These are phyloP conservation scores for Alethe diademata DNA, from an alignment of 2,113 vertebrate genomes.

Conservation along the genomic window DNA sequence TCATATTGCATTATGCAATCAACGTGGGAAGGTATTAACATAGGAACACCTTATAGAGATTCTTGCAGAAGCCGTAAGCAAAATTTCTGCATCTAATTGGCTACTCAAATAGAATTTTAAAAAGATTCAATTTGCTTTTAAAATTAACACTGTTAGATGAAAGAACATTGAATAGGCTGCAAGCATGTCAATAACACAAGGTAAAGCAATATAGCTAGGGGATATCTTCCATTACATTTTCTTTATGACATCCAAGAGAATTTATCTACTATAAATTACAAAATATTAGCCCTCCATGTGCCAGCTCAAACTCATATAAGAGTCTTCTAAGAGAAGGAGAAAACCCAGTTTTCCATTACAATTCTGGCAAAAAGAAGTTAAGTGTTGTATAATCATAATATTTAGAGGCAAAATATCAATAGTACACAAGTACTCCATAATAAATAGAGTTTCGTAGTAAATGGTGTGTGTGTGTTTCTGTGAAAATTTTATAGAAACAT, in stretches of 20 bases:
- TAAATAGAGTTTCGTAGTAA: background rate
- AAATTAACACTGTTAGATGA: conserved; percentile 10
- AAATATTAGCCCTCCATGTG: background rate
- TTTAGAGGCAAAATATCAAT: background rate
- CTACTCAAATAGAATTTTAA: conserved; percentile 30
- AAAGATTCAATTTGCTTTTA: conserved; percentile 1
- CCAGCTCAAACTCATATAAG: background rate
- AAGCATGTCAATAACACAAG: conserved; percentile 5
- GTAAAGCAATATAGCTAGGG: background rate
- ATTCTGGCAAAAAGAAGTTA: background rate
- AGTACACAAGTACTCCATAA: background rate
- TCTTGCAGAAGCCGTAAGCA: background rate
- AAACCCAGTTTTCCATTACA: background rate
- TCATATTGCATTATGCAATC: background rate
- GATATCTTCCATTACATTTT: conserved; percentile 14
- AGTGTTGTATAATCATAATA: background rate
- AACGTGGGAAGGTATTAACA: background rate
- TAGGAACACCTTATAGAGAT: background rate
- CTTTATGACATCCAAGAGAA: background rate
- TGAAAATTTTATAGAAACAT: background rate
- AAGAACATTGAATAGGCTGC: background rate
- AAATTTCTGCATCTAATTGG: background rate
- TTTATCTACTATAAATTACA: conserved; percentile 3
- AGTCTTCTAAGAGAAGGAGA: background rate
- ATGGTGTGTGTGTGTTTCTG: background rate